Evolutionary conservation across 2,888 invertebrate genomes (phyloP).

Genomic region (Tachina grossa): DNA sequence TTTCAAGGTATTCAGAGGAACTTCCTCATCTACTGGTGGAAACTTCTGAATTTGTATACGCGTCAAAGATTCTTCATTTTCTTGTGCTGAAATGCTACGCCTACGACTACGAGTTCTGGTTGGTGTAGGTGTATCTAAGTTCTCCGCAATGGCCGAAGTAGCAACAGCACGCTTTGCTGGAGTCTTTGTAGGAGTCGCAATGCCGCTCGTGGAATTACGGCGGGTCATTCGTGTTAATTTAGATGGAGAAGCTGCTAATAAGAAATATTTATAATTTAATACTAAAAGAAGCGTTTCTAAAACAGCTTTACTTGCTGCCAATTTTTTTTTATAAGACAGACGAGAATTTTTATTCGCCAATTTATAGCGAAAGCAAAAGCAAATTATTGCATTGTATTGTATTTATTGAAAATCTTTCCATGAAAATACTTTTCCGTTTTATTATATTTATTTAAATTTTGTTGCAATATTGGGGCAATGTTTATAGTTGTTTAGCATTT

Average conservation of each 20-base stretch:
- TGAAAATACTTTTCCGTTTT: neutral
- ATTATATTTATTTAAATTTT: too few relatives aligned
- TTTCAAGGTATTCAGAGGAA: conserved; percentile 19
- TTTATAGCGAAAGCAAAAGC: neutral
- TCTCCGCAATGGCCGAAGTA: conserved; percentile 64
- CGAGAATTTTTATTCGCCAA: neutral
- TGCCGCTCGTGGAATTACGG: conserved; percentile 73
- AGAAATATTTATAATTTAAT: neutral
- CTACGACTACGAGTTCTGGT: conserved; percentile 69
- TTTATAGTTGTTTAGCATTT: too few relatives aligned
- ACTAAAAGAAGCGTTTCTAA: neutral
- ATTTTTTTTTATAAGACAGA: neutral
- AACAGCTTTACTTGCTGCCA: neutral
- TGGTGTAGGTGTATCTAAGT: conserved; percentile 74
- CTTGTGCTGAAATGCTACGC: conserved; percentile 68
- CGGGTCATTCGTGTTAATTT: conserved; percentile 74
- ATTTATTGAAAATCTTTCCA: neutral
- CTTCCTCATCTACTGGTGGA: conserved; percentile 69
- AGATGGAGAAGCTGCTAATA: conserved; percentile 72
- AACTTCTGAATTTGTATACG: conserved; percentile 36
- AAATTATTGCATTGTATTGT: neutral
- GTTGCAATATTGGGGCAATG: too few relatives aligned
- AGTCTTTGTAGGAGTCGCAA: conserved; percentile 72
- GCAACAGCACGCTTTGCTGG: conserved; percentile 49
- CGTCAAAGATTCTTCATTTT: conserved; percentile 67